Conservation (phyloP, 2,888 invertebrate genomes). For the Protodeltote pygarga region DNA sequence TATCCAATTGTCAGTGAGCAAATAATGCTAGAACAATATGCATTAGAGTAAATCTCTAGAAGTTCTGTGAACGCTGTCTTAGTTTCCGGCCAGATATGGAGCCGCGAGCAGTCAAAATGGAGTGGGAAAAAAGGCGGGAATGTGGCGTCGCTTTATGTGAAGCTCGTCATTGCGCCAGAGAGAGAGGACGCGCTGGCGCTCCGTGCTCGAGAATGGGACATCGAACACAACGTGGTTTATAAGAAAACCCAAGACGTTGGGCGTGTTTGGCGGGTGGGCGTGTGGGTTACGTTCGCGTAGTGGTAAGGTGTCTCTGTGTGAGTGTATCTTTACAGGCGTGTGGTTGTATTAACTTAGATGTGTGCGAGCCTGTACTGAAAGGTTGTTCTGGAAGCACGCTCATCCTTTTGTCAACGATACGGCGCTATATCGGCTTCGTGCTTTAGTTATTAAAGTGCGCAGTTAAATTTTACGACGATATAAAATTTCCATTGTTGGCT, state of each 20-base stretch:
- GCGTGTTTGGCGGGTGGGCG: conserved; percentile 87
- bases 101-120: conserved; percentile 87
- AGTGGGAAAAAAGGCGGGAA: conserved; percentile 88
- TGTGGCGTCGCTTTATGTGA: conserved; percentile 87
- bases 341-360: conserved; percentile 65
- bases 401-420: conserved; percentile 86
- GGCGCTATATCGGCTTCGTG: conserved; percentile 78
- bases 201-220: conserved; percentile 67
- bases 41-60: conserved; percentile 19
- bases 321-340: conserved; percentile 63
- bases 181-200: conserved; percentile 58
- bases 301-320: conserved; percentile 62
- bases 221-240: conserved; percentile 85
- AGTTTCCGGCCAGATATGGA: conserved; percentile 85
- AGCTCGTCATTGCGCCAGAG: conserved; percentile 84
- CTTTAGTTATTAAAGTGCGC: conserved; percentile 84
- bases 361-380: conserved; percentile 64
- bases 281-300: conserved; percentile 78
- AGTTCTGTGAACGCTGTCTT: conserved; percentile 81
- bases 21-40: not conserved
- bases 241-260: conserved; percentile 87
- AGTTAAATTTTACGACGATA: conserved; percentile 79
- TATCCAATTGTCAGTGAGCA: not conserved
- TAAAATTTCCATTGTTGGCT: conserved; percentile 79
- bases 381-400: conserved; percentile 65